Evolutionary conservation across 2,888 invertebrate genomes (phyloP), one percentile per base, ranked within the genome.

Genomic region (Xylophagus ater): DNA sequence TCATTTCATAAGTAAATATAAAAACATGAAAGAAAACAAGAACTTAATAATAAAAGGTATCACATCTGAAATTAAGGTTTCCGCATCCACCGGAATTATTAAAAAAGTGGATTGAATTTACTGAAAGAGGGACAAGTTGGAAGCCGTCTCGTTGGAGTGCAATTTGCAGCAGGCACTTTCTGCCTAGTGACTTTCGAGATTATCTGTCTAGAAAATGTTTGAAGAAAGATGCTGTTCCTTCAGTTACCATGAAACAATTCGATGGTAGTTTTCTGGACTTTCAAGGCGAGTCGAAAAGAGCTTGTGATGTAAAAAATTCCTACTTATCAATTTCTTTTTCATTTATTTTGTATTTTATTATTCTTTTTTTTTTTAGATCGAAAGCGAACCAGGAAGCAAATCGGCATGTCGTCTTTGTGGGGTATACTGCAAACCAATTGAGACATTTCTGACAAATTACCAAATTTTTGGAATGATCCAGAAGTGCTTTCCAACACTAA

Each of bases 71-170:
- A 34, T 18, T 35, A 20, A 65, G 65, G 47, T 65, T 66, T 47
- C 65, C 65, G 1, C 53, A 58, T 1, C 39, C 43, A 12, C 51
- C 53, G 29, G 53, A 58, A 34, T 38, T 65, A 17, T 42, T 65
- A 3, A 47, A 53, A 6, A 53, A 59, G 46, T 66, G 65, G 65
- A 53, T 57, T 33, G 53, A 58, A 7, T 66, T 65, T 35, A 56
- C 59, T 0, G 55, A 53, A 30, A 57, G 65, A 7, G 57, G 52
- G 6, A 43, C 47, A 1, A 46, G 53, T 13, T 65, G 65, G 65
- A 56, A 55, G 40, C 66, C 66, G 4, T 59, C 59, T 2, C 57
- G 58, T 35, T 65, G 65, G 62, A 62, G 61, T 34, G 55, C 65
- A 1, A 52, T 65, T 5, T 65, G 65, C 45, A 62, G 65, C 45